Evolutionary conservation across 2,113 vertebrate species (phyloP).

Genomic region (Pollachius pollachius): DNA sequence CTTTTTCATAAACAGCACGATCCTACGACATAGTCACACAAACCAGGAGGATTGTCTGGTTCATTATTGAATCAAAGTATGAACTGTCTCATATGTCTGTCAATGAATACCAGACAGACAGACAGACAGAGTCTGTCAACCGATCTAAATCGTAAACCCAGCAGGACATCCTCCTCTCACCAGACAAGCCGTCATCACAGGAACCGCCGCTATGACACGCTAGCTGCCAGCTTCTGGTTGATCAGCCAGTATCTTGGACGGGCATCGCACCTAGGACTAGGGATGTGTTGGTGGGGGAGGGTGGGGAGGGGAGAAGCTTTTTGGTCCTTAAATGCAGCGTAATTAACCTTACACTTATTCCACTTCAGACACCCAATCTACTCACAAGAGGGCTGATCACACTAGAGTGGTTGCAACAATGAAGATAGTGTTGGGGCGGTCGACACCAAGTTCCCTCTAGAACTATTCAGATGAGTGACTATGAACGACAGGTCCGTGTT

Average conservation of each 20-base stretch:
- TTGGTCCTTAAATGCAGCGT: conserved; percentile 50
- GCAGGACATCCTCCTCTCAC: conserved; percentile 59
- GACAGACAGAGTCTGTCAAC: conserved; percentile 51
- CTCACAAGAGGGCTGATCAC: conserved; percentile 47
- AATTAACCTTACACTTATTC: conserved; percentile 62
- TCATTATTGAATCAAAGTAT: conserved; percentile 45
- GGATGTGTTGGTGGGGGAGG: conserved; percentile 28
- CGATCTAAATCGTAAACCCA: conserved; percentile 66
- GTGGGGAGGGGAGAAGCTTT: neutral
- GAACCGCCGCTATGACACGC: conserved; percentile 63
- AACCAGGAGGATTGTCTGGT: conserved; percentile 33
- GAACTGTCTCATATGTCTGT: conserved; percentile 53
- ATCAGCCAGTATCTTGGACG: conserved; percentile 48
- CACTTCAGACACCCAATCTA: conserved; percentile 46
- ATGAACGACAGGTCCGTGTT: too few species aligned
- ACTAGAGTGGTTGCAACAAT: conserved; percentile 56
- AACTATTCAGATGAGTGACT: too few species aligned
- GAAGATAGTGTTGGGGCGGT: conserved; percentile 28
- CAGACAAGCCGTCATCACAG: conserved; percentile 64
- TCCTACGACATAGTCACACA: too few species aligned
- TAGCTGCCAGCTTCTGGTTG: conserved; percentile 59
- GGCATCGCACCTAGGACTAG: conserved; percentile 43
- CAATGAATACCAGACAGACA: conserved; percentile 60
- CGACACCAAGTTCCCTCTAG: too few species aligned
- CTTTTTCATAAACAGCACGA: too few species aligned